Conservation (phyloP, 2,113 vertebrate species). For the Muntiacus reevesi region DNA sequence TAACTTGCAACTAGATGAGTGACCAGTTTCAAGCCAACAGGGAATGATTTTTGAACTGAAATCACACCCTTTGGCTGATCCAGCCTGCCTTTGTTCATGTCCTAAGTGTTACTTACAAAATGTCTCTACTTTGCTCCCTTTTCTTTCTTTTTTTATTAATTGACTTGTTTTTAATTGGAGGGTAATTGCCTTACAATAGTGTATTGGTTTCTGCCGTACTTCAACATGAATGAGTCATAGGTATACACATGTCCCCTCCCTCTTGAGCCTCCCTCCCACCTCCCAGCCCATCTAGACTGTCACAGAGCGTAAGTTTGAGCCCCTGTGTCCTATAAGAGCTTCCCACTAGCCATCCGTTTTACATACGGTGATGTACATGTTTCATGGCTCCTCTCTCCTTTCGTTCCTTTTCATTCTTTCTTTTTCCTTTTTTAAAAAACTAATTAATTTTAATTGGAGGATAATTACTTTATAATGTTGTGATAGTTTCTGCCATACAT, state of each 20-base stretch:
- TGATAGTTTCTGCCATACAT: not conserved
- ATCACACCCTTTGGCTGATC: not conserved
- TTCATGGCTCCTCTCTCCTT: not conserved
- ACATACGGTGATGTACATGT: not conserved
- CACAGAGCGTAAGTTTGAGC: not conserved
- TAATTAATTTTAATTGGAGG: not conserved
- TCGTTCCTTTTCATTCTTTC: not conserved
- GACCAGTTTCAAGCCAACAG: not conserved
- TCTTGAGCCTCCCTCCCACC: not conserved
- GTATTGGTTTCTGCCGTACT: not conserved
- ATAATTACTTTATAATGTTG: not conserved
- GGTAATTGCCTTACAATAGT: not conserved
- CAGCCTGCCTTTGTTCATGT: not conserved
- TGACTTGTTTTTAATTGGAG: not conserved
- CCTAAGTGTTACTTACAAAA: not conserved
- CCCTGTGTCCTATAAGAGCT: not conserved
- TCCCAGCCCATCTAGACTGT: not conserved
- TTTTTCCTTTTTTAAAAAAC: not conserved
- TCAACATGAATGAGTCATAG: not conserved
- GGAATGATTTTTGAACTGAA: not conserved
- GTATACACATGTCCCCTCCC: not conserved
- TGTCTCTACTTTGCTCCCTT: not conserved
- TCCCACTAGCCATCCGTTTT: not conserved
- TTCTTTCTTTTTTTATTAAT: not conserved
- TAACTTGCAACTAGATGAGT: not conserved